These are phyloP conservation scores for Bombus vancouverensis DNA, from an alignment of 1,140 invertebrate genomes.

Conservation along the genomic window DNA sequence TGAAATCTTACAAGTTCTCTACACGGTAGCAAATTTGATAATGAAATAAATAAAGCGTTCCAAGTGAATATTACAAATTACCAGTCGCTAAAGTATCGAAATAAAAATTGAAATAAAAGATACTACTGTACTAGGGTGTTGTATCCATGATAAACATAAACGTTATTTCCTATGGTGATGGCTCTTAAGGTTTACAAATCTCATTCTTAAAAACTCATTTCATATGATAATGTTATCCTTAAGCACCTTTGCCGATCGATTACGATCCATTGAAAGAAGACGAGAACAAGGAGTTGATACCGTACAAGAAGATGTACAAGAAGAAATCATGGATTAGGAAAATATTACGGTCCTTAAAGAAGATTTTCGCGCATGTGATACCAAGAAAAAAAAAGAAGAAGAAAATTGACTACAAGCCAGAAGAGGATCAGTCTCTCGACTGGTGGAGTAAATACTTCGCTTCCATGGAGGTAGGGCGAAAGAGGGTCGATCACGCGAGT, in stretches of 20 bases:
- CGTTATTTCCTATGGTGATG: no score
- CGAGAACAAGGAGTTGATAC: slow-evolving; percentile 71
- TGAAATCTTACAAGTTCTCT: neutral
- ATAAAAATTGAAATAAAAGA: no score
- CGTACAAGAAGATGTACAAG: slow-evolving; percentile 65
- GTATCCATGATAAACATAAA: no score
- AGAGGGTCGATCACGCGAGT: neutral
- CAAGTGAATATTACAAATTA: neutral
- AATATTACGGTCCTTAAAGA: slow-evolving; percentile 54
- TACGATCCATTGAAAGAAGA: slow-evolving; percentile 70
- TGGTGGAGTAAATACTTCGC: slow-evolving; percentile 93
- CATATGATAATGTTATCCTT: neutral
- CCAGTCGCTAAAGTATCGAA: no score
- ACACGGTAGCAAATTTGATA: neutral
- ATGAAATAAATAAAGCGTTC: neutral
- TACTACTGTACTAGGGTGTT: no score
- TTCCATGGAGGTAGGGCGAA: slow-evolving; percentile 83
- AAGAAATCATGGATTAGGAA: slow-evolving; percentile 50
- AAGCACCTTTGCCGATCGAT: slow-evolving; percentile 61
- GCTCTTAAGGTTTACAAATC: neutral
- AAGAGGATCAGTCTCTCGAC: slow-evolving; percentile 84
- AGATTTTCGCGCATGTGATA: slow-evolving; percentile 18
- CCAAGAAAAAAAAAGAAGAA: slow-evolving; percentile 11
- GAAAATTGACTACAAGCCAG: slow-evolving; percentile 40
- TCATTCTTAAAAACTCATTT: neutral